These are phyloP conservation scores for Aleiodes alternator DNA, from an alignment of 2,888 invertebrate genomes.

Conservation along the genomic window DNA sequence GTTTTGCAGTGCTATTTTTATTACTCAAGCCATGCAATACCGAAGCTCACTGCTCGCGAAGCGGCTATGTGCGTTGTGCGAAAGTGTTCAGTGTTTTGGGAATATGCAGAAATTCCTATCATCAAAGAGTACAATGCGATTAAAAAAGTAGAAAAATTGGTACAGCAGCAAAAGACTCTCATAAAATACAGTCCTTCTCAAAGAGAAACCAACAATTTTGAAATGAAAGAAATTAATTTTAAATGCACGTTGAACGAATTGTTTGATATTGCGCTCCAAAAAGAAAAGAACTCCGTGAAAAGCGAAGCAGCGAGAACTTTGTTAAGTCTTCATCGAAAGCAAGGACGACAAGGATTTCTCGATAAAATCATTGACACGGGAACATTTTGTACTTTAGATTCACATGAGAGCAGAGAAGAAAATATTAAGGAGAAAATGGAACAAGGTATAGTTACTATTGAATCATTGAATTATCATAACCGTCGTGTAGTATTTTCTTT, in stretches of 20 bases:
- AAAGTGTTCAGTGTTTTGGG: not conserved
- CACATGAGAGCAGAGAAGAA: too few relatives aligned
- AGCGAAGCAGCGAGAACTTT: not conserved
- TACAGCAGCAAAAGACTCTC: not conserved
- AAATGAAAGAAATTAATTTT: not conserved
- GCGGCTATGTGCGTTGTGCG: too few relatives aligned
- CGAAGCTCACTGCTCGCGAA: too few relatives aligned
- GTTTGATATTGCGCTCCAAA: constrained; percentile 1
- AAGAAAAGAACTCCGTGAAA: not conserved
- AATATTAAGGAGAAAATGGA: too few relatives aligned
- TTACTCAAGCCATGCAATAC: too few relatives aligned
- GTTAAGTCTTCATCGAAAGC: not conserved
- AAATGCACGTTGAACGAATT: not conserved
- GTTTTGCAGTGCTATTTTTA: too few relatives aligned
- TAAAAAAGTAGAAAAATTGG: not conserved
- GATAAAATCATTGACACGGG: too few relatives aligned
- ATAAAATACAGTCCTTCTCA: not conserved
- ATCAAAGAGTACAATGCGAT: not conserved
- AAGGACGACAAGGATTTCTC: not conserved
- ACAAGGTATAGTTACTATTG: too few relatives aligned
- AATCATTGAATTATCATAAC: too few relatives aligned
- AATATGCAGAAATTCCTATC: not conserved
- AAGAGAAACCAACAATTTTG: not conserved
- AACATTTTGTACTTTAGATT: too few relatives aligned
- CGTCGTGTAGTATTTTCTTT: too few relatives aligned